These are phyloP conservation scores for Scrobipalpa costella DNA, from an alignment of 2,888 invertebrate species.

Conservation along the genomic window DNA sequence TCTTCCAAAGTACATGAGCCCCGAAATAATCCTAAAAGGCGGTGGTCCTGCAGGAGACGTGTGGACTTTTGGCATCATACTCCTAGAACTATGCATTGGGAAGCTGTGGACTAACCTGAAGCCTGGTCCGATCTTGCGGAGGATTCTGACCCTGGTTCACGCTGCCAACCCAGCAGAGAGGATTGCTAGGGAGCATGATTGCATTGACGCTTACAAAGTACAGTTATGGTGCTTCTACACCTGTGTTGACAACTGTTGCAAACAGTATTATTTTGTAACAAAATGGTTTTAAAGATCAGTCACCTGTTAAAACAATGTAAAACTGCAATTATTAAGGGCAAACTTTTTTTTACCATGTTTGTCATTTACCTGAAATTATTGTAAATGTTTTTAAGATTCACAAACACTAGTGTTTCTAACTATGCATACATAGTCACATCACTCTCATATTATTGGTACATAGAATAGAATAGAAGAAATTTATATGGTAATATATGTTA, in stretches of 20 bases:
- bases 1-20: slow-evolving; percentile 89
- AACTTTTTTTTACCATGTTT: no score
- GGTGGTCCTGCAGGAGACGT: slow-evolving; percentile 92
- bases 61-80: slow-evolving; percentile 96
- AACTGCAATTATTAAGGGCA: no score
- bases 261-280: no score
- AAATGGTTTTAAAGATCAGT: no score
- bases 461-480: no score
- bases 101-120: slow-evolving; percentile 88
- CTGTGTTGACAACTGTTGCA: background rate
- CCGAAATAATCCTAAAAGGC: slow-evolving; percentile 88
- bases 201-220: slow-evolving; percentile 84
- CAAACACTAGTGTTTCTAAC: background rate
- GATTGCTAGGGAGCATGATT: slow-evolving; percentile 90
- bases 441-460: no score
- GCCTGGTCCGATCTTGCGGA: slow-evolving; percentile 86
- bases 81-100: slow-evolving; percentile 89
- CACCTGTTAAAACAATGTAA: no score
- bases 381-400: background rate
- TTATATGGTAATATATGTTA: no score
- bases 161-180: slow-evolving; percentile 79
- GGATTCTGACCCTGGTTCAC: slow-evolving; percentile 87
- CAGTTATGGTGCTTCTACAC: slow-evolving; percentile 16
- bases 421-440: no score
- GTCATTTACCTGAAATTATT: no score